These are phyloP conservation scores for Ectemnius continuus DNA, from an alignment of 2,888 invertebrate genomes.

Conservation along the genomic window DNA sequence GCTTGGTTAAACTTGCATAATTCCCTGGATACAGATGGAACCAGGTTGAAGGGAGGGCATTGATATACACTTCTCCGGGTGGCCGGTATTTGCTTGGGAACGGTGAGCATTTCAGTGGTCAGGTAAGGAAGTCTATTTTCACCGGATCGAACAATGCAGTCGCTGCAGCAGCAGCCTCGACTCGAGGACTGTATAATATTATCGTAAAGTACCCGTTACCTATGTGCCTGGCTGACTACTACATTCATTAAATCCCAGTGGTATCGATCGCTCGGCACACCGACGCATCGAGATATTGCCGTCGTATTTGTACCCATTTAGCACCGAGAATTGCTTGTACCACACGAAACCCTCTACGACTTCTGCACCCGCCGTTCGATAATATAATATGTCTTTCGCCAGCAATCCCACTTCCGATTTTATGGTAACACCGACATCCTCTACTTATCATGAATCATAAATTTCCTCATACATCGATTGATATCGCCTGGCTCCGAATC, in stretches of 20 bases:
- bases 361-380: conserved; percentile 16
- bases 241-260: conserved; percentile 58
- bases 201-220: conserved; percentile 60
- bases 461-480: conserved; percentile 43
- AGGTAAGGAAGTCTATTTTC: conserved; percentile 47
- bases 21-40: no score
- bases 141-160: conserved; percentile 44
- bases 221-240: conserved; percentile 28
- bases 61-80: conserved; percentile 32
- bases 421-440: conserved; percentile 41
- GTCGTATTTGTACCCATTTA: conserved; percentile 54
- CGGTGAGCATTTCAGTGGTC: conserved; percentile 20
- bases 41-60: not conserved
- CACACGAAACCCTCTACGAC: conserved; percentile 42
- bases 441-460: conserved; percentile 43
- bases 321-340: conserved; percentile 42
- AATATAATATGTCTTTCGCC: conserved; percentile 33
- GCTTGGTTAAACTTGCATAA: no score
- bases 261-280: conserved; percentile 49
- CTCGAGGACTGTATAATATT: conserved; percentile 60
- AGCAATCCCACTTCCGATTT: conserved; percentile 38
- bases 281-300: conserved; percentile 52
- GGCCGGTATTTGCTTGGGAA: conserved; percentile 39
- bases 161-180: conserved; percentile 22
- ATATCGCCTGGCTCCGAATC: conserved; percentile 36